Conservation (phyloP, 2,113 vertebrate species). For the Tachycineta bicolor region DNA sequence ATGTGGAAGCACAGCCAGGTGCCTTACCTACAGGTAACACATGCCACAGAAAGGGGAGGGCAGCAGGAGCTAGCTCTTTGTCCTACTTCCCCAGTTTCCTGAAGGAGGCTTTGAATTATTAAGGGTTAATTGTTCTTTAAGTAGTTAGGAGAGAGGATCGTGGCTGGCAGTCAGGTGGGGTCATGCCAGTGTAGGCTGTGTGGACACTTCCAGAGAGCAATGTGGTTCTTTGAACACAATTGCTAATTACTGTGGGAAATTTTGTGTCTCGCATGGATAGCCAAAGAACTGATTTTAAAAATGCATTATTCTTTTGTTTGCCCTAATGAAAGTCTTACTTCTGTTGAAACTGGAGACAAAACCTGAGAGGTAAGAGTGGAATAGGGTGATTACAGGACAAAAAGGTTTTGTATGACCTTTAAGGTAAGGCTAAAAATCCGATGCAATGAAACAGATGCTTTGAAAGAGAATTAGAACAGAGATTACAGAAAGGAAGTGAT, state of each 20-base stretch:
- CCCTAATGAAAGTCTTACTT: neutral
- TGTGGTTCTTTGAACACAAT: neutral
- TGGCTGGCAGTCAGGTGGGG: neutral
- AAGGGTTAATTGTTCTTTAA: neutral
- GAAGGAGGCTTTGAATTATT: neutral
- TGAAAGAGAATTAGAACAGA: neutral
- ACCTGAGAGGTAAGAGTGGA: neutral
- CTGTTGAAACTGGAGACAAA: neutral
- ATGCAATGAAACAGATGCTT: neutral
- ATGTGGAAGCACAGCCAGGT: neutral
- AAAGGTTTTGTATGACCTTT: neutral
- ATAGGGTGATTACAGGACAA: neutral
- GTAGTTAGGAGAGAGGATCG: neutral
- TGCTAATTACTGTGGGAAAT: neutral
- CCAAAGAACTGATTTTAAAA: neutral
- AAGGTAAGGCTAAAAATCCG: slow-evolving; percentile 20
- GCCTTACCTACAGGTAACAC: neutral
- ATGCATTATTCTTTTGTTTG: slow-evolving; percentile 7
- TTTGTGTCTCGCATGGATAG: neutral
- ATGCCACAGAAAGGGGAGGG: neutral
- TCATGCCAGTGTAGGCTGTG: neutral
- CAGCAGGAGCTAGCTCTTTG: neutral
- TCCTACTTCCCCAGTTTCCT: neutral
- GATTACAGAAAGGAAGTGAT: neutral
- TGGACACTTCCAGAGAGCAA: neutral